Base-by-base conservation (phyloP, 1,140 invertebrate species). In the Onthophagus taurus region DNA sequence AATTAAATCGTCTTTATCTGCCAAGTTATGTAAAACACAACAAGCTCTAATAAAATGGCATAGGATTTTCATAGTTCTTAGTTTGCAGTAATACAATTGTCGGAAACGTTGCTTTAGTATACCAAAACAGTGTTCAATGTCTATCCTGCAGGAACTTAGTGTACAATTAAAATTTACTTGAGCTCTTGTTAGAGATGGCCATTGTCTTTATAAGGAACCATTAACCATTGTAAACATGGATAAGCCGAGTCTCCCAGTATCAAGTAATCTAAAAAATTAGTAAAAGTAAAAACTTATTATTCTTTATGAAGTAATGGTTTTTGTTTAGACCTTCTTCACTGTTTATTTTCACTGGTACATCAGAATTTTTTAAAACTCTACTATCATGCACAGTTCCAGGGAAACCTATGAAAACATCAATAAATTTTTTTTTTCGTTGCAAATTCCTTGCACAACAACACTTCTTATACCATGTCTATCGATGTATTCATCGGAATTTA, bases 231-330 rank as follows among this genome's bases (percentile, higher is more conserved):
- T 4, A 34, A 20, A 7, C 23, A 46, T 13, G 51, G 49, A 30
- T 57, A 57, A 8, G 55, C 55, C 13, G 9, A 37, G 20, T 57
- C 53, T 9, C 55, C 53, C 8, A 55, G 14, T 6, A 57, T n/a
- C n/a, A n/a, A n/a, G n/a, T n/a, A n/a, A n/a, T n/a, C n/a, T n/a
- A n/a, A n/a, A n/a, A n/a, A n/a, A n/a, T n/a, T n/a, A n/a, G n/a
- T n/a, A n/a, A n/a, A n/a, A n/a, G n/a, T n/a, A n/a, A n/a, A n/a
- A n/a, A n/a, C n/a, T n/a, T n/a, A n/a, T n/a, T n/a, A n/a, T n/a
- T n/a, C n/a, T n/a, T n/a, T n/a, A n/a, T n/a, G n/a, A n/a, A n/a
- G n/a, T n/a, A n/a, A n/a, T n/a, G n/a, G n/a, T n/a, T n/a, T n/a
- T n/a, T n/a, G n/a, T n/a, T n/a, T n/a, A n/a, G n/a, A n/a, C n/a